Evolutionary conservation across 2,888 invertebrate genomes (phyloP), one percentile per base, ranked within the genome.

Genomic region (Neocrepidodera transversa): DNA sequence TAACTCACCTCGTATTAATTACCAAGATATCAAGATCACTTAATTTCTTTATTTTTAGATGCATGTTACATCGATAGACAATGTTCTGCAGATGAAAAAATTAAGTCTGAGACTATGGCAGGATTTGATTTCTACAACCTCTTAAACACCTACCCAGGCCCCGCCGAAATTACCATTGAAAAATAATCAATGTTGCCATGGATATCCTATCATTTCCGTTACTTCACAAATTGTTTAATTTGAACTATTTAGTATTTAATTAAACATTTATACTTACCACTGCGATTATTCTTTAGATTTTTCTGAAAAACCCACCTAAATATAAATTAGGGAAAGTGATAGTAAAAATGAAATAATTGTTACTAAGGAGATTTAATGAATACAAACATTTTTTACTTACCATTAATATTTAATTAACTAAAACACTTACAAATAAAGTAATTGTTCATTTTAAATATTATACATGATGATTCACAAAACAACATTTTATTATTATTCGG

Each of bases 61-160:
- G 78, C 79, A 2, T 82, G 82, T 65, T 70, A 75, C 49, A 67
- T 74, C 13, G 82, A 82, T 58, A 71, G 76, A 53, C 67, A 76
- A 40, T 71, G 71, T 53, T 45, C 60, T 2, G 11, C 54, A 7
- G 70, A 75, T 2, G 78, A 78, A 51, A 74, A 74, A 62, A 54
- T 62, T 36, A 63, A 64, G 30, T 23, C 65, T 3, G 71, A 69
- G 20, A 65, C 63, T 30, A 16, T 67, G 1, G 40, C 60, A 20
- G 68, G 72, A 6, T 13, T 73, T 16, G 73, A 74, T 38, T 58
- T 74, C n/a, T 74, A 72, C 60, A 73, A 67, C 49, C 58, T 74
- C 50, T 63, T 74, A 32, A 71, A 69, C 56, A 69, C 67, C 55
- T 73, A 74, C 53, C 70, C 65, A 50, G 23, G 23, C 23, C n/a